phyloP scores from a whole-genome alignment of 2,888 invertebrate genomes.

The Agonopterix heracliana region DNA sequence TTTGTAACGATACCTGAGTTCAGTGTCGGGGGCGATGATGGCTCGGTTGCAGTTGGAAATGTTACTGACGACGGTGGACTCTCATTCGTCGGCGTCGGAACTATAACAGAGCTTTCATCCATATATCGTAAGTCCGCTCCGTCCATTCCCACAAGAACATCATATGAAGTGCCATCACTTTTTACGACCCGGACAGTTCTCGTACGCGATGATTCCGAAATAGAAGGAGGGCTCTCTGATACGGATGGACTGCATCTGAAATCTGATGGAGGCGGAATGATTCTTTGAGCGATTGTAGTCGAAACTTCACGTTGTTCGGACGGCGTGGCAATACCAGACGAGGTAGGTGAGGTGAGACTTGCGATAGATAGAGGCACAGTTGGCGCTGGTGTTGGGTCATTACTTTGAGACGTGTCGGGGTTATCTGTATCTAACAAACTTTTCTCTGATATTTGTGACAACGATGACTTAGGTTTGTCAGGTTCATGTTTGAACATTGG shows the following conservation, averaged over 20 bases:
- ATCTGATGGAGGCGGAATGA: slow-evolving; percentile 84
- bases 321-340: slow-evolving; percentile 61
- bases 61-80: slow-evolving; percentile 83
- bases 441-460: slow-evolving; percentile 80
- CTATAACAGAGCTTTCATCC: slow-evolving; percentile 92
- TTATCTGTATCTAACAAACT: slow-evolving; percentile 79
- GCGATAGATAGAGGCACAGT: slow-evolving; percentile 46
- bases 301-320: slow-evolving; percentile 49
- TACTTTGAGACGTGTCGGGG: slow-evolving; percentile 50
- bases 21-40: slow-evolving; percentile 76
- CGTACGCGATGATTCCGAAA: slow-evolving; percentile 71
- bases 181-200: slow-evolving; percentile 74
- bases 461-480: slow-evolving; percentile 57
- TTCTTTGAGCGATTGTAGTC: slow-evolving; percentile 78
- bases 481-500: slow-evolving; percentile 50
- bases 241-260: slow-evolving; percentile 82
- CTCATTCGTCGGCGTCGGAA: slow-evolving; percentile 87
- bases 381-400: slow-evolving; percentile 42
- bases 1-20: slow-evolving; percentile 70
- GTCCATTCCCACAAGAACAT: slow-evolving; percentile 86
- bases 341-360: slow-evolving; percentile 54
- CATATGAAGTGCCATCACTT: slow-evolving; percentile 80
- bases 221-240: slow-evolving; percentile 79
- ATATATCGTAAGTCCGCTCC: slow-evolving; percentile 92
- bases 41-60: slow-evolving; percentile 77